Base-by-base conservation (phyloP, 2,888 invertebrate genomes). In the Ptychoptera contaminata region DNA sequence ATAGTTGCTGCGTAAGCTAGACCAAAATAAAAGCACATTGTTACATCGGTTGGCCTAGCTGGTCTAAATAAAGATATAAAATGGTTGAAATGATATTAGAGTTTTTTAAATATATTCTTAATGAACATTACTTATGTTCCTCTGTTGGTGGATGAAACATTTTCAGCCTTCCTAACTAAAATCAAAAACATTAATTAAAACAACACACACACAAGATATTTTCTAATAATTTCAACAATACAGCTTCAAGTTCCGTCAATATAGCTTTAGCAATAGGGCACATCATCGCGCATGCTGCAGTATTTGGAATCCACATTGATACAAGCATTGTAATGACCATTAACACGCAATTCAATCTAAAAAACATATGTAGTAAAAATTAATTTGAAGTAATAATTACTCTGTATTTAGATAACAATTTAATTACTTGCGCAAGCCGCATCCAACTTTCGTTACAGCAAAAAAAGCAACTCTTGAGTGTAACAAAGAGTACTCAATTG, bases 231-330 rank as follows among this genome's bases (percentile, higher is more conserved):
- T 23, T 23, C 3, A 23, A 23, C 3, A 23, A 23, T 23, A 23
- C 77, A 63, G 74, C 69, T 63, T 82, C 79, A 16, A 86, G 63
- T 45, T 85, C 82, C 53, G 76, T 72, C 6, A 86, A 63, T 8
- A 85, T 81, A n/a, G 84, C 84, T 48, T 81, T 77, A 9, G 84
- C 79, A 45, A 86, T 86, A 1, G 86, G 85, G 46, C 84, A 76
- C 86, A 87, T 86, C 82, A 87, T 84, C 2, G 85, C 84, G 1
- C 83, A 79, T 1, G 83, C 85, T 1, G 88, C 87, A 0, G 87
- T 87, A 58, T 90, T 88, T 4, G 84, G 85, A 52, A 88, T 85
- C 88, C 87, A 88, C 86, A 88, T 87, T 0, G 86, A 87, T 49
- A 88, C 75, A 55, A 87, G 82, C 81, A 83, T 85, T 0, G 87